Conservation (phyloP, 1,140 invertebrate genomes). For the Copidosoma floridanum region DNA sequence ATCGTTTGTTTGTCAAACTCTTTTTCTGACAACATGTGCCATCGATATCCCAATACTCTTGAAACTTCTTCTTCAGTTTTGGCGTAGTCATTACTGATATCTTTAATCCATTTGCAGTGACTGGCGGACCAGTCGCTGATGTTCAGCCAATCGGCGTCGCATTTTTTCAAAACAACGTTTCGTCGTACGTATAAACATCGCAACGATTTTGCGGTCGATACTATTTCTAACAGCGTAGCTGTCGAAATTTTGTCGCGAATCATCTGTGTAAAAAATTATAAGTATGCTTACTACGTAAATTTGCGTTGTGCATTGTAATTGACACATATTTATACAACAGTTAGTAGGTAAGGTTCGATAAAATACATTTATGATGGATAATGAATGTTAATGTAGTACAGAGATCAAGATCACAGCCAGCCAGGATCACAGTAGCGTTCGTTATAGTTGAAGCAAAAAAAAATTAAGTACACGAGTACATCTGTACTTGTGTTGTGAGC, state of each 20-base stretch:
- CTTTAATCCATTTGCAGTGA: conserved; percentile 68
- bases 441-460: too few relatives aligned
- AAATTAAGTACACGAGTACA: too few relatives aligned
- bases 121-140: conserved; percentile 67
- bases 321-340: conserved; percentile 11
- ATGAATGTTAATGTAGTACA: too few relatives aligned
- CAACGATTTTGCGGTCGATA: conserved; percentile 65
- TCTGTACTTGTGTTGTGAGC: too few relatives aligned
- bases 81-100: conserved; percentile 64
- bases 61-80: conserved; percentile 68
- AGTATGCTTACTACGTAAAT: too few relatives aligned
- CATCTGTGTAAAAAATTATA: conserved; percentile 55
- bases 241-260: conserved; percentile 79
- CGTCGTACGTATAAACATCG: conserved; percentile 67
- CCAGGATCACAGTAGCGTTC: too few relatives aligned
- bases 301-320: too few relatives aligned
- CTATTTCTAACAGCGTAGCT: conserved; percentile 73
- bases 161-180: conserved; percentile 70
- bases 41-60: conserved; percentile 65
- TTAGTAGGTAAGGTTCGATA: background rate
- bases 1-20: conserved; percentile 62
- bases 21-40: conserved; percentile 73
- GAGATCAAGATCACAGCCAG: background rate
- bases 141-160: conserved; percentile 64
- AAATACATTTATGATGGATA: background rate